phyloP scores from a whole-genome alignment of 2,888 invertebrate species.

The Calliphora vomitoria region DNA sequence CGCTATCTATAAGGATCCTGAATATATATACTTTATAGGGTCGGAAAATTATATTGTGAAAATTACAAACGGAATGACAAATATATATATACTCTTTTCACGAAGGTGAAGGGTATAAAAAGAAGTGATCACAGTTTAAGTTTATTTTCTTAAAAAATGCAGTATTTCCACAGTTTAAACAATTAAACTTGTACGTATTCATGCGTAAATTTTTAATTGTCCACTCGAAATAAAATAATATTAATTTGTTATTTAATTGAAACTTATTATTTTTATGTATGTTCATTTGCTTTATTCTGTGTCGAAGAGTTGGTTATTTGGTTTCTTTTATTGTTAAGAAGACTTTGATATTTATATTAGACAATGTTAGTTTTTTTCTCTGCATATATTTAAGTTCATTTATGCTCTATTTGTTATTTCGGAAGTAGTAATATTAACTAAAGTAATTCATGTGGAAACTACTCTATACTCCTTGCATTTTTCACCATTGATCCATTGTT shows the following conservation, averaged over 20 bases:
- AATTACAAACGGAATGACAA: too few relatives aligned
- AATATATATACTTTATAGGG: too few relatives aligned
- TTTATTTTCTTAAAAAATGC: too few relatives aligned
- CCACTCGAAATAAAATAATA: neutral
- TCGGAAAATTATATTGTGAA: too few relatives aligned
- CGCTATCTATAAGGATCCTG: too few relatives aligned
- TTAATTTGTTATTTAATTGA: constrained; percentile 29
- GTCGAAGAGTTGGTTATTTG: too few relatives aligned
- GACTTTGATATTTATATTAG: constrained; percentile 3
- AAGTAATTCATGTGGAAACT: constrained; percentile 57
- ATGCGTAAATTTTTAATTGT: neutral
- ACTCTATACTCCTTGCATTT: neutral
- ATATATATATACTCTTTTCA: too few relatives aligned
- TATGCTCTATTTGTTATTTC: constrained; percentile 54
- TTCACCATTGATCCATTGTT: neutral
- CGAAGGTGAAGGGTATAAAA: too few relatives aligned
- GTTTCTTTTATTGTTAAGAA: too few relatives aligned
- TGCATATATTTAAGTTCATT: constrained; percentile 22
- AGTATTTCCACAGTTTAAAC: too few relatives aligned
- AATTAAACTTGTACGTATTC: too few relatives aligned
- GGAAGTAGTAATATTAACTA: constrained; percentile 34
- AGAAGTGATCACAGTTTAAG: too few relatives aligned
- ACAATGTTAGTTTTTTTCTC: neutral
- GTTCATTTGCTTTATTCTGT: neutral
- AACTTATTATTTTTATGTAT: neutral